Percentiles rank a stretch among this genome's conserved stretches.
Conservation (phyloP, 1,140 invertebrate genomes). For the Bombyx mandarina region DNA sequence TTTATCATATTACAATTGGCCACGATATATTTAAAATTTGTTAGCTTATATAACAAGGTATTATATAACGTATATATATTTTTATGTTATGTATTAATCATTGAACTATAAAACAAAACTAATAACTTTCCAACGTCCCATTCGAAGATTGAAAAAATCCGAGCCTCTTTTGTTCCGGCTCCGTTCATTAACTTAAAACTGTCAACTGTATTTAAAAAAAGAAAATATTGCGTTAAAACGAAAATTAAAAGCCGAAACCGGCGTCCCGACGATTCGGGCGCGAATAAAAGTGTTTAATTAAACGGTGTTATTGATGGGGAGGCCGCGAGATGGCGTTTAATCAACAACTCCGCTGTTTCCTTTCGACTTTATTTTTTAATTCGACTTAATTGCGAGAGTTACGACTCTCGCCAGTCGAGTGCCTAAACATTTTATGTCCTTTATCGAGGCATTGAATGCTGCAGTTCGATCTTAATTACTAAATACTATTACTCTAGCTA, state of each 20-base stretch:
- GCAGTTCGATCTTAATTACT: slow-evolving; percentile 35
- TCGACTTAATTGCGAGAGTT: slow-evolving; percentile 56
- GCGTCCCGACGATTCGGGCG: slow-evolving; percentile 46
- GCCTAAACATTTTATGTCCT: slow-evolving; percentile 9
- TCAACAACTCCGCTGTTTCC: slow-evolving; percentile 44
- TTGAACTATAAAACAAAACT: too few relatives aligned
- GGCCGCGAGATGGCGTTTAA: slow-evolving; percentile 65
- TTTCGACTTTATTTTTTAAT: slow-evolving; percentile 58
- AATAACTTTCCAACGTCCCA: too few relatives aligned
- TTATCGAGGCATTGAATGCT: slow-evolving; percentile 12
- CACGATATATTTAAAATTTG: too few relatives aligned
- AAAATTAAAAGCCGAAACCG: slow-evolving; percentile 54
- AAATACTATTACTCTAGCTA: slow-evolving; percentile 19
- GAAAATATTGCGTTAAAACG: slow-evolving; percentile 43
- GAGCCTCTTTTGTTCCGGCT: too few relatives aligned
- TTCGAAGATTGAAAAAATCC: too few relatives aligned
- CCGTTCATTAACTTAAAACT: background rate
- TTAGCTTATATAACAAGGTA: too few relatives aligned
- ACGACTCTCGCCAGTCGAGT: slow-evolving; percentile 20
- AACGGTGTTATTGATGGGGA: slow-evolving; percentile 67
- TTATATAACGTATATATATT: too few relatives aligned
- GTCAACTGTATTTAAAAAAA: slow-evolving; percentile 37
- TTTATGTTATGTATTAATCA: too few relatives aligned
- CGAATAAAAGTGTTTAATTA: slow-evolving; percentile 68
- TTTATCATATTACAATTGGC: too few relatives aligned